Percentiles rank a stretch among this genome's conserved stretches.
Evolutionary conservation across 2,888 invertebrate species (phyloP).

Genomic region (Octodonta nipae): DNA sequence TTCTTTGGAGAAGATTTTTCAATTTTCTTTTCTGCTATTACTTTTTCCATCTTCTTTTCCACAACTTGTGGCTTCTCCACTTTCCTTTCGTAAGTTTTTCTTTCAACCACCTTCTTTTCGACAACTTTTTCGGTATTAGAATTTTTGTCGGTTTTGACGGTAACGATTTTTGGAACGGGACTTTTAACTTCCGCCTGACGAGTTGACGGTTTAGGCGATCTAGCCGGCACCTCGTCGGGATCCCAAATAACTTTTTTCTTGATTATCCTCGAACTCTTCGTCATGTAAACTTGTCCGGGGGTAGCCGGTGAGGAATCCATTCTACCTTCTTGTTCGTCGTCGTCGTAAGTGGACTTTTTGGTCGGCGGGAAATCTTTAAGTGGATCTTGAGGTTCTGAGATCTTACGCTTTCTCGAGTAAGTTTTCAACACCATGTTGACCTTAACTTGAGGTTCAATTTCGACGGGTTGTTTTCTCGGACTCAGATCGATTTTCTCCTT

Average conservation of each 20-base stretch:
- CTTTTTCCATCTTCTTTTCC: conserved; percentile 5
- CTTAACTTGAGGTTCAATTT: conserved; percentile 26
- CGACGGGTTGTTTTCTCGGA: conserved; percentile 12
- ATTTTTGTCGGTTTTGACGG: conserved; percentile 10
- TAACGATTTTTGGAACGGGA: conserved; percentile 6
- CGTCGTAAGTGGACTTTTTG: conserved; percentile 3
- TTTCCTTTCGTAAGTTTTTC: conserved; percentile 11
- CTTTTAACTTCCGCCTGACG: conserved; percentile 10
- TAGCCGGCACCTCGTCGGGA: conserved; percentile 42
- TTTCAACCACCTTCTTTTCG: conserved; percentile 8
- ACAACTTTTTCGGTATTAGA: conserved; percentile 7
- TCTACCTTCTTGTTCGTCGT: background rate
- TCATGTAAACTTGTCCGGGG: conserved; percentile 26
- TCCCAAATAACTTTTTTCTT: conserved; percentile 65
- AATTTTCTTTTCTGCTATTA: conserved; percentile 7
- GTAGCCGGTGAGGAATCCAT: conserved; percentile 5
- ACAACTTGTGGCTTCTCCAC: conserved; percentile 10
- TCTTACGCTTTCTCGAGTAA: conserved; percentile 31
- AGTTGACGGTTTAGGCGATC: conserved; percentile 11
- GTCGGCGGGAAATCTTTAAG: conserved; percentile 4
- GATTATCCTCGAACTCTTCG: conserved; percentile 44
- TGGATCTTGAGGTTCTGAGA: conserved; percentile 7
- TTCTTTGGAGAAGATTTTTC: conserved; percentile 5
- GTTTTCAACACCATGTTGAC: conserved; percentile 30
- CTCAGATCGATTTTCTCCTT: conserved; percentile 8